These are phyloP conservation scores for Cantharis lateralis DNA, from an alignment of 2,888 invertebrate species.

Conservation along the genomic window DNA sequence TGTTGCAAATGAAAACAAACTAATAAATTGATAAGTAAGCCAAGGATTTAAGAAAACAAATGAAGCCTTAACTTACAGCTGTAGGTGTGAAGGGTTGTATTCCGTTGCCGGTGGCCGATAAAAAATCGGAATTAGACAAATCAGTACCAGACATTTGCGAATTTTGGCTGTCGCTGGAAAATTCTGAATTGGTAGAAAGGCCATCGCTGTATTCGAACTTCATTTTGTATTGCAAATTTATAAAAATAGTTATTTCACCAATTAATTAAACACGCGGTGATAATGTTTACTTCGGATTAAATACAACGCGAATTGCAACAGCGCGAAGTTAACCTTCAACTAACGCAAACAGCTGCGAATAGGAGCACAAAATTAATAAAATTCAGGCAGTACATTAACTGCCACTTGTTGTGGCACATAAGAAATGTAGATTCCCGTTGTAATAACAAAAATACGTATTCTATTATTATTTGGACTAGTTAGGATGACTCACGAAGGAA, in stretches of 20 bases:
- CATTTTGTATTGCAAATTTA: conserved; percentile 39
- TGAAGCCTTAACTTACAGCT: conserved; percentile 44
- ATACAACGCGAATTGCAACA: conserved; percentile 12
- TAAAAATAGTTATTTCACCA: neutral
- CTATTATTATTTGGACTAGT: conserved; percentile 42
- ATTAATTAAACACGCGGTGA: conserved; percentile 15
- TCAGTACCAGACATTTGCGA: conserved; percentile 50
- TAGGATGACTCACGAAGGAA: conserved; percentile 49
- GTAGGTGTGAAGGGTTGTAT: conserved; percentile 42
- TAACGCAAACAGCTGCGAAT: conserved; percentile 25
- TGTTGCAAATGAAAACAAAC: neutral
- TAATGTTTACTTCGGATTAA: conserved; percentile 23
- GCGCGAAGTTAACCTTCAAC: conserved; percentile 40
- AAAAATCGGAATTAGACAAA: conserved; percentile 41
- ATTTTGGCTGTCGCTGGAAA: conserved; percentile 54
- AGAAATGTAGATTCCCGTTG: conserved; percentile 22
- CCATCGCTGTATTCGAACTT: conserved; percentile 54
- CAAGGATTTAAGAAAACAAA: neutral
- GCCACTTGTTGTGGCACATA: conserved; percentile 34
- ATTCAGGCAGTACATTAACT: conserved; percentile 5
- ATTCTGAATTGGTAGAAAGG: conserved; percentile 54
- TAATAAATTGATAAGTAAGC: neutral
- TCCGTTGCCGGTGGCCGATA: conserved; percentile 49
- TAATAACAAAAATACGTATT: conserved; percentile 31
- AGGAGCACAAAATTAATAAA: conserved; percentile 13